Conservation (phyloP, 2,888 invertebrate species). For the Lasiommata megera region DNA sequence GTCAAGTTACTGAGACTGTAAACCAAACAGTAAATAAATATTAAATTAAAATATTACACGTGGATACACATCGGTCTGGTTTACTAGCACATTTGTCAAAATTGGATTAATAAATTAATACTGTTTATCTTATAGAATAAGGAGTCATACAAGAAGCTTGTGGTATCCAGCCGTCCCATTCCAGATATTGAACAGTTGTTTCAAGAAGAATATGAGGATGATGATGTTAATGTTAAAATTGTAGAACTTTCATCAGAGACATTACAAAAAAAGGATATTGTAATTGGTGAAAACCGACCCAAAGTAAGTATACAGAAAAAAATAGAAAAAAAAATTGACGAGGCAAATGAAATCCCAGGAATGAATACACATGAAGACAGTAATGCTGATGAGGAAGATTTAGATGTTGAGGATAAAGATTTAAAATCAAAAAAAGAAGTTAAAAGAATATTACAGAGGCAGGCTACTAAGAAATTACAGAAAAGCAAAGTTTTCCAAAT, state of each 20-base stretch:
- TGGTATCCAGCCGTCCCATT: slow-evolving; percentile 86
- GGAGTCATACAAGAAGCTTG: slow-evolving; percentile 87
- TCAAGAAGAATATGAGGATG: slow-evolving; percentile 87
- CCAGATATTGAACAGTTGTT: slow-evolving; percentile 86
- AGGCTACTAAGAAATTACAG: slow-evolving; percentile 87
- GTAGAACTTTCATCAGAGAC: slow-evolving; percentile 87
- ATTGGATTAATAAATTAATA: too few species aligned
- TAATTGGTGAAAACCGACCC: slow-evolving; percentile 86
- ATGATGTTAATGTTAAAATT: slow-evolving; percentile 89
- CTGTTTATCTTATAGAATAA: slow-evolving; percentile 68
- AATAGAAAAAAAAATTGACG: slow-evolving; percentile 41
- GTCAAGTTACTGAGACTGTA: too few species aligned
- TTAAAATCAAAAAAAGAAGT: slow-evolving; percentile 84
- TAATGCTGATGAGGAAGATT: slow-evolving; percentile 45
- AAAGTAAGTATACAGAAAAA: slow-evolving; percentile 45
- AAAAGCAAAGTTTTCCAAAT: slow-evolving; percentile 89
- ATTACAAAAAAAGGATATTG: slow-evolving; percentile 85
- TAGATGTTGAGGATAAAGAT: slow-evolving; percentile 52
- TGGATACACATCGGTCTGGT: too few species aligned
- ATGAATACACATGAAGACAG: slow-evolving; percentile 63
- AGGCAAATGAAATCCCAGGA: slow-evolving; percentile 49
- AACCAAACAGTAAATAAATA: too few species aligned
- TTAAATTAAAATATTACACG: too few species aligned
- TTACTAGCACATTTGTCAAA: too few species aligned
- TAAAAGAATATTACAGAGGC: slow-evolving; percentile 85